Percentiles rank a stretch among this genome's conserved stretches.
Evolutionary conservation across 2,113 vertebrate genomes (phyloP).

Genomic region (Mungos mungo): DNA sequence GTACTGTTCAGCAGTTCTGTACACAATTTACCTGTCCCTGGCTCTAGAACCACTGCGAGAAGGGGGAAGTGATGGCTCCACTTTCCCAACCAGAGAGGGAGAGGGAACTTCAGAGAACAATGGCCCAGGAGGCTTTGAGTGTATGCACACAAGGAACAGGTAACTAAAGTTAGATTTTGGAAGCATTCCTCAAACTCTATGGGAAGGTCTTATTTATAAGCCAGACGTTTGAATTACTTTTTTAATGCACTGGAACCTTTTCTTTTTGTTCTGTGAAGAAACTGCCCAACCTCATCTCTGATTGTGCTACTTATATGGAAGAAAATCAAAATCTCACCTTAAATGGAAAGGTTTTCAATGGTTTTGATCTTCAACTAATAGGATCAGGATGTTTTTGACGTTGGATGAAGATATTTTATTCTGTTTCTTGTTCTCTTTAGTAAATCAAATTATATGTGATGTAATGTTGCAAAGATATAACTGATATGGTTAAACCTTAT

Average conservation of each 20-base stretch:
- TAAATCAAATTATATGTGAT: background rate
- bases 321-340: background rate
- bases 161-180: background rate
- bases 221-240: background rate
- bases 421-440: background rate
- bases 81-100: background rate
- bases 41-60: background rate
- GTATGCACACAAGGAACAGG: background rate
- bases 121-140: background rate
- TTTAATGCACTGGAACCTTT: too few species aligned
- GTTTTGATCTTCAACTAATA: background rate
- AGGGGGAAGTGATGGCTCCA: background rate
- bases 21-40: background rate
- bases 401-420: background rate
- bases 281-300: background rate
- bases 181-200: background rate
- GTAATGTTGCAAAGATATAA: background rate
- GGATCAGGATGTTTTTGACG: background rate
- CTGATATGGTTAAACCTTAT: background rate
- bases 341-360: background rate
- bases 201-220: background rate
- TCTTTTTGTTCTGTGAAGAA: background rate
- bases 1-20: background rate
- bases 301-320: background rate
- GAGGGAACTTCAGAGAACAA: background rate